Percentiles rank a stretch among this genome's conserved stretches.
These are phyloP conservation scores for Teleogryllus oceanicus DNA, from an alignment of 2,888 invertebrate genomes.

Conservation along the genomic window DNA sequence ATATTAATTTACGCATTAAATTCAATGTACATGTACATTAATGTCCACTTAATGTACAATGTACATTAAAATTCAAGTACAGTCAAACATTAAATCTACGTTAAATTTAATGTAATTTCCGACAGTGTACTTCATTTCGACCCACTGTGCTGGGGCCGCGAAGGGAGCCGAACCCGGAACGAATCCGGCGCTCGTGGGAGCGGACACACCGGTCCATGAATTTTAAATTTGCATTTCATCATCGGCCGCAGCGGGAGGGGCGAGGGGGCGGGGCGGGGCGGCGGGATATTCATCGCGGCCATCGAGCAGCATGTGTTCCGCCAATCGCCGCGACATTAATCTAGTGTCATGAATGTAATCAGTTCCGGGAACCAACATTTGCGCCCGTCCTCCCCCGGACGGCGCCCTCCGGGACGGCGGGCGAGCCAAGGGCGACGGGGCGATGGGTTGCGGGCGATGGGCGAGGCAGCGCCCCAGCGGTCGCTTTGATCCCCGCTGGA, in stretches of 20 bases:
- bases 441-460: too few species aligned
- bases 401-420: too few species aligned
- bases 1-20: too few species aligned
- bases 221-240: slow-evolving; percentile 34
- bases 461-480: too few species aligned
- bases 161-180: slow-evolving; percentile 25
- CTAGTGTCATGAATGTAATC: slow-evolving; percentile 10
- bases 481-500: too few species aligned
- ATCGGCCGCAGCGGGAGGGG: not conserved
- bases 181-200: slow-evolving; percentile 26
- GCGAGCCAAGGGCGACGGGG: too few species aligned
- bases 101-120: too few species aligned
- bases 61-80: too few species aligned
- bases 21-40: too few species aligned
- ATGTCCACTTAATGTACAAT: too few species aligned
- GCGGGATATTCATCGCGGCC: not conserved
- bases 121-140: not conserved
- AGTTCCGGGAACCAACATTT: not conserved
- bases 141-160: not conserved
- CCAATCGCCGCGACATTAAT: slow-evolving; percentile 21
- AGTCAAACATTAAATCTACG: too few species aligned
- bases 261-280: not conserved
- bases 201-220: slow-evolving; percentile 27
- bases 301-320: not conserved
- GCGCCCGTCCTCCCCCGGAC: too few species aligned